Percentiles rank a stretch among this genome's conserved stretches.
Conservation (phyloP, 2,888 invertebrate genomes). For the Neoscelio sp. region DNA sequence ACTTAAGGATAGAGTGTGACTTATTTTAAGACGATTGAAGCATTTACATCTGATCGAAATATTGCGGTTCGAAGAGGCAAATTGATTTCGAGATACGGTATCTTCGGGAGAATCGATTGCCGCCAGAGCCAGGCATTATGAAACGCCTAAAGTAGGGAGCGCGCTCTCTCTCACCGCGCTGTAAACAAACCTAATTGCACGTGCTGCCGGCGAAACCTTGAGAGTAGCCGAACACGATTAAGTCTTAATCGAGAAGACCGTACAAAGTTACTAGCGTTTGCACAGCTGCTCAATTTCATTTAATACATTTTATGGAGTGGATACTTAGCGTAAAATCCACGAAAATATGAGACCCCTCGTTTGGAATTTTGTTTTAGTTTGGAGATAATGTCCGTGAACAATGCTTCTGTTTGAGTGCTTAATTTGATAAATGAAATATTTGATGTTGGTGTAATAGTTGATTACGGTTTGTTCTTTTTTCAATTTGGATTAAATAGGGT, state of each 20-base stretch:
- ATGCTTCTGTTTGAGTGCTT: too few relatives aligned
- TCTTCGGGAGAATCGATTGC: conserved; percentile 34
- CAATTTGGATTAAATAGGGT: too few relatives aligned
- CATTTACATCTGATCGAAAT: not conserved
- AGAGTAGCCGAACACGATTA: conserved; percentile 62
- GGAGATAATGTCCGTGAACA: conserved; percentile 5
- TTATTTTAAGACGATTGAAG: not conserved
- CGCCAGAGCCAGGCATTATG: conserved; percentile 15
- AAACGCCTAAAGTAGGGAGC: conserved; percentile 17
- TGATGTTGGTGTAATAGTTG: too few relatives aligned
- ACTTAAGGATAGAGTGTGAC: too few relatives aligned
- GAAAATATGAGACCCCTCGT: conserved; percentile 36
- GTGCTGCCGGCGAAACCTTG: conserved; percentile 46
- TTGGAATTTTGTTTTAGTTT: conserved; percentile 23
- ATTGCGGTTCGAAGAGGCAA: not conserved
- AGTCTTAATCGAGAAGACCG: conserved; percentile 75
- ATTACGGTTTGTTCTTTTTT: too few relatives aligned
- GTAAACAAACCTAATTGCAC: conserved; percentile 64
- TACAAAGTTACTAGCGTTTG: conserved; percentile 76
- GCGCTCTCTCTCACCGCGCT: conserved; percentile 18
- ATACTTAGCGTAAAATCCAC: conserved; percentile 31
- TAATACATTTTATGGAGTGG: conserved; percentile 18
- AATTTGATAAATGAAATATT: too few relatives aligned
- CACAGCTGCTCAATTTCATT: conserved; percentile 72
- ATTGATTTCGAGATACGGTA: conserved; percentile 37